These are phyloP conservation scores for Brienomyrus longianalis DNA, from an alignment of 2,113 vertebrate species.

Conservation along the genomic window DNA sequence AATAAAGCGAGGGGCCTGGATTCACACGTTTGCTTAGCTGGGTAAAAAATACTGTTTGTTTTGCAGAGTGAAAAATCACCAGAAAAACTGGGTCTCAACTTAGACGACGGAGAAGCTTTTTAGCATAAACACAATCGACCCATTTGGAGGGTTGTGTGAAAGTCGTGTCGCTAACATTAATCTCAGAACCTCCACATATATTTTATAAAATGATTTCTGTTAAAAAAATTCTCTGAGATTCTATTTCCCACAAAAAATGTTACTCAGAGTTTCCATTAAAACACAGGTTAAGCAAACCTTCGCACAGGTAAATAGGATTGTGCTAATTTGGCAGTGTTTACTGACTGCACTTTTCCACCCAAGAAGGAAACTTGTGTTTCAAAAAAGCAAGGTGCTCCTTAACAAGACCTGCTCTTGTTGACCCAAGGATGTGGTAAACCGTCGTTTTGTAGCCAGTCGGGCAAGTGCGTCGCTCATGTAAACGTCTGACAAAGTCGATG, in stretches of 20 bases:
- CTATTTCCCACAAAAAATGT: slow-evolving; percentile 8
- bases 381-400: background rate
- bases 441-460: background rate
- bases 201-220: background rate
- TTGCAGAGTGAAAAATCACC: background rate
- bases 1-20: background rate
- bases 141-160: background rate
- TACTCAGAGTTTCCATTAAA: background rate
- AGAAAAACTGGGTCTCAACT: background rate
- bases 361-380: background rate
- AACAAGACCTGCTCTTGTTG: slow-evolving; percentile 1
- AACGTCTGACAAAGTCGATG: slow-evolving; percentile 14
- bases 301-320: slow-evolving; percentile 11
- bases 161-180: background rate
- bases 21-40: background rate
- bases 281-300: background rate
- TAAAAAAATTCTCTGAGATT: background rate
- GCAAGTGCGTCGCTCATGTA: slow-evolving; percentile 15
- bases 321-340: slow-evolving; percentile 1
- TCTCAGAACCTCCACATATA: background rate
- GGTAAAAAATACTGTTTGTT: background rate
- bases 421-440: background rate
- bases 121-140: background rate
- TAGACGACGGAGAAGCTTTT: background rate
- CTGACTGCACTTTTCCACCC: background rate